These are phyloP conservation scores for Alosa alosa DNA, from an alignment of 2,113 vertebrate genomes.

Conservation along the genomic window DNA sequence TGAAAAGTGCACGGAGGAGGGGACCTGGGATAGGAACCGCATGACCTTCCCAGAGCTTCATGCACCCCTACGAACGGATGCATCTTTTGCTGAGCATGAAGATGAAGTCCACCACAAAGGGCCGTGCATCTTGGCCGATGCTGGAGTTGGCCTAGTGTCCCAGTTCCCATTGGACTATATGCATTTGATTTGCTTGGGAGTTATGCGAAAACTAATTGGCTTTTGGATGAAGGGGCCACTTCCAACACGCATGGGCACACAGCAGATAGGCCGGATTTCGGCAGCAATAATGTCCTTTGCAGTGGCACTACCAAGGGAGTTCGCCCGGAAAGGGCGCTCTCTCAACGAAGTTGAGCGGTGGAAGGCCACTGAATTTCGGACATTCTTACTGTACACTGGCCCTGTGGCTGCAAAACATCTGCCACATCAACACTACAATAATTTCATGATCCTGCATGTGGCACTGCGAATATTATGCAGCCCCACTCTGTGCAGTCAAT, in stretches of 20 bases:
- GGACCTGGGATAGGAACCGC: slow-evolving; percentile 7
- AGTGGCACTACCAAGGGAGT: background rate
- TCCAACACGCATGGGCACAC: background rate
- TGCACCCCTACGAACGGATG: slow-evolving; percentile 5
- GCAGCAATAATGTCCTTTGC: slow-evolving; percentile 2
- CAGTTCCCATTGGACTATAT: background rate
- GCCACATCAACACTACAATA: slow-evolving; percentile 3
- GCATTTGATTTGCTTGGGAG: slow-evolving; percentile 4
- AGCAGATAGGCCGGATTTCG: background rate
- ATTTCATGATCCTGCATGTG: slow-evolving; percentile 21
- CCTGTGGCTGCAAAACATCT: background rate
- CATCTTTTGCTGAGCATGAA: slow-evolving; percentile 9
- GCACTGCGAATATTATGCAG: background rate
- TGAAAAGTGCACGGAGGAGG: background rate
- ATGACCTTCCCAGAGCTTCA: slow-evolving; percentile 4
- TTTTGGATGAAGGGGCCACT: slow-evolving; percentile 21
- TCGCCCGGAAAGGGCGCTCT: background rate
- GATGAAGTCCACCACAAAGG: slow-evolving; percentile 19
- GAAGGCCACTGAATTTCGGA: too few species aligned
- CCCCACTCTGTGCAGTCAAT: background rate
- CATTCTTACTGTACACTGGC: slow-evolving; percentile 16
- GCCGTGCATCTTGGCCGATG: background rate
- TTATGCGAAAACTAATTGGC: background rate
- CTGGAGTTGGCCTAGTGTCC: slow-evolving; percentile 9
- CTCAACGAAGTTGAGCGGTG: background rate